Base-by-base conservation (phyloP, 2,888 invertebrate species). In the Caenorhabditis imperialis region DNA sequence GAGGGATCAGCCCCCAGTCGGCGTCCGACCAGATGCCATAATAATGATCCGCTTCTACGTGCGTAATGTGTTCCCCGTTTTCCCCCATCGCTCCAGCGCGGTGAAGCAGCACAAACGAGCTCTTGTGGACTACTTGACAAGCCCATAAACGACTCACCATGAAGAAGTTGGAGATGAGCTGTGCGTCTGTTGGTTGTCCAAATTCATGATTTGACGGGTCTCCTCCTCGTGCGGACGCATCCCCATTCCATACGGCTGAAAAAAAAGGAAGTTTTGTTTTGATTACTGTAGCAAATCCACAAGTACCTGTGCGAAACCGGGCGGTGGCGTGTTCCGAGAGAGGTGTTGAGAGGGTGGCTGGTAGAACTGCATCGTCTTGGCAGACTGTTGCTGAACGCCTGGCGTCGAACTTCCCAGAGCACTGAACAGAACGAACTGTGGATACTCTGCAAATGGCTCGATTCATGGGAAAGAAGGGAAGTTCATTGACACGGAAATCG, bases 181-280 rank as follows among this genome's bases (percentile, higher is more conserved):
- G 23, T 73, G 72, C 7, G 73, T 55, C 37, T 73, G 73, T 25
- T 73, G 73, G 45, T 55, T 73, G 14, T 73, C 73, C 37, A 73
- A 23, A 47, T 73, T 73, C 73, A 73, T 73, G 23, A 73, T 73
- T 12, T 73, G 73, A 0, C 73, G 54, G 16, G 73, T 73, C 40
- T 73, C 73, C 45, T 73, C 73, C n/a, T 73, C 65, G 42, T 73
- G 72, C 30, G 72, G 72, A 18, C 72, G 63, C 67, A 73, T 73
- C 14, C 30, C 35, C 67, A 73, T 73, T 16, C 51, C 61, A 38
- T 73, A 73, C 10, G 65, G 73, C 73, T 73, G 48, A 38, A 73
- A 40, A 40, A 40, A 40, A n/a, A 40, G 18, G n/a, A 40, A 8
- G 5, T 7, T 5, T 40, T 16, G 5, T 40, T 16, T n/a, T n/a